Evolutionary conservation across 2,888 invertebrate genomes (phyloP).

Genomic region (Petrolisthes manimaculis): DNA sequence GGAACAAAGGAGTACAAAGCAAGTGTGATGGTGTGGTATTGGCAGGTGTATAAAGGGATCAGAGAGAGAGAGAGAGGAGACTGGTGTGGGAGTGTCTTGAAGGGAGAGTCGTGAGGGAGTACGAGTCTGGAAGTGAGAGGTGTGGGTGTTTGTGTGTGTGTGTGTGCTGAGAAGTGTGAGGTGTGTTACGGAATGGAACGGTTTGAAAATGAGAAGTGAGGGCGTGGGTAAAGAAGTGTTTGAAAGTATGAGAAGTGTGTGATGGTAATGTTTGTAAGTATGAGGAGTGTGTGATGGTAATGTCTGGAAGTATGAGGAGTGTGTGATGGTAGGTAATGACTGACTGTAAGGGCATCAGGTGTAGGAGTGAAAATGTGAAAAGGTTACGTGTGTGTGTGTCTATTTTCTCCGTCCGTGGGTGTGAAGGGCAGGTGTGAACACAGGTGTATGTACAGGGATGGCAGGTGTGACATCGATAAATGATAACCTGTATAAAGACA

Average conservation of each 20-base stretch:
- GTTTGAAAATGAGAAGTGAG: not conserved
- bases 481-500: too few species aligned
- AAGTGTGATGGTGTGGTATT: not conserved
- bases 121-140: not conserved
- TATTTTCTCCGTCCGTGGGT: not conserved
- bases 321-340: not conserved
- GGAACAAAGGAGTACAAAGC: not conserved
- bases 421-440: too few species aligned
- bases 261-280: not conserved
- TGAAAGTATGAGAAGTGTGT: not conserved
- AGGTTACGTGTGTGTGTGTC: slow-evolving; percentile 14
- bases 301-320: not conserved
- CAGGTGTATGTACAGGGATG: too few species aligned
- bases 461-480: too few species aligned
- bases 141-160: not conserved
- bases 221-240: not conserved
- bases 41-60: not conserved
- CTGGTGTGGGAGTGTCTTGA: not conserved
- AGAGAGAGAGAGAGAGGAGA: slow-evolving; percentile 6
- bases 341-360: not conserved
- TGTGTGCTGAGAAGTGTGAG: not conserved
- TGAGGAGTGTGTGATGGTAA: not conserved
- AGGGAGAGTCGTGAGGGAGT: not conserved
- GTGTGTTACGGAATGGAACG: not conserved
- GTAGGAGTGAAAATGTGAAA: not conserved